Evolutionary conservation across 2,888 invertebrate species (phyloP).

Genomic region (Chrysolina oricalcia): DNA sequence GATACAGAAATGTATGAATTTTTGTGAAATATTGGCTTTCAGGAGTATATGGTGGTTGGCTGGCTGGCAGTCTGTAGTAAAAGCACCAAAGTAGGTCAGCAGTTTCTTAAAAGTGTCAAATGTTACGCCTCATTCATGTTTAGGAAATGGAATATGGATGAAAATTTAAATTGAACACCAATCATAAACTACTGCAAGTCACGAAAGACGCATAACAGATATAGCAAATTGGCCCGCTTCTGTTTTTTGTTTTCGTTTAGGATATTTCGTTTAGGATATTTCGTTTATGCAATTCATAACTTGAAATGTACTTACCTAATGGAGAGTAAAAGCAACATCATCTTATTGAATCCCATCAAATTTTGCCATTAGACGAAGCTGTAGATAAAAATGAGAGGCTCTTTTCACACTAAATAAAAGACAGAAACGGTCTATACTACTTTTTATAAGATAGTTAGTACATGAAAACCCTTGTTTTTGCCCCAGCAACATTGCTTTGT

Average conservation of each 20-base stretch:
- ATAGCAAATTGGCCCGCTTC: neutral
- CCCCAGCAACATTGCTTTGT: too few relatives aligned
- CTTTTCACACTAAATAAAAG: too few relatives aligned
- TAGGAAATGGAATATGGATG: conserved; percentile 6
- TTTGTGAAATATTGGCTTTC: neutral
- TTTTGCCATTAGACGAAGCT: too few relatives aligned
- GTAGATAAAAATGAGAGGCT: too few relatives aligned
- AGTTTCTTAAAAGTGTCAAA: conserved; percentile 9
- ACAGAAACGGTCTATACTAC: too few relatives aligned
- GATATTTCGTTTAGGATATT: neutral
- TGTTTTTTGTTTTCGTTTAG: neutral
- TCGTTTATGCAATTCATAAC: too few relatives aligned
- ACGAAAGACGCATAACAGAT: neutral
- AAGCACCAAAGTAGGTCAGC: conserved; percentile 4
- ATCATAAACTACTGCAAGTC: neutral
- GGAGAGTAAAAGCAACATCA: too few relatives aligned
- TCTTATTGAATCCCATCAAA: too few relatives aligned
- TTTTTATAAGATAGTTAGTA: too few relatives aligned
- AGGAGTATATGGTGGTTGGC: neutral
- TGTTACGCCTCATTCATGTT: conserved; percentile 9
- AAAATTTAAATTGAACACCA: neutral
- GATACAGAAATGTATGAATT: neutral
- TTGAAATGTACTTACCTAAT: too few relatives aligned
- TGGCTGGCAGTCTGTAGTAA: neutral
- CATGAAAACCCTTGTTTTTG: too few relatives aligned